Conservation (phyloP, 2,888 invertebrate species). For the Eilema sororculum region DNA sequence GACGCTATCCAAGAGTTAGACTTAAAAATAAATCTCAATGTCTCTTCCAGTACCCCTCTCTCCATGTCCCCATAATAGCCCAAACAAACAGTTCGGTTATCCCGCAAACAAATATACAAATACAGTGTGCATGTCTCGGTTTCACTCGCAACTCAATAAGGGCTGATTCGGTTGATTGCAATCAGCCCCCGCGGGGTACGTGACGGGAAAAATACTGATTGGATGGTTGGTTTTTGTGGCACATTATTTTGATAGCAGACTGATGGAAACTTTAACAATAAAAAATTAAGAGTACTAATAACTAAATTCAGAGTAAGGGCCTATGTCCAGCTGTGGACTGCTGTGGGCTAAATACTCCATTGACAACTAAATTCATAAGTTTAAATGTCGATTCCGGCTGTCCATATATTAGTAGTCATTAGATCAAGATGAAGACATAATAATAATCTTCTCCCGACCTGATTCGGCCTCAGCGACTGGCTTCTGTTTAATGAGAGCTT, state of each 20-base stretch:
- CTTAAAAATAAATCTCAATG: neutral
- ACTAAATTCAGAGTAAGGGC: no score
- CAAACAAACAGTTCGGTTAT: constrained; percentile 70
- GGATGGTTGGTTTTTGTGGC: constrained; percentile 7
- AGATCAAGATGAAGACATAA: no score
- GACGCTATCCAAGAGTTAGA: no score
- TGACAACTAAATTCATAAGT: no score
- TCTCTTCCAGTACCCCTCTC: constrained; percentile 48
- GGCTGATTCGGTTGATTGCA: constrained; percentile 81
- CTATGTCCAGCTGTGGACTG: no score
- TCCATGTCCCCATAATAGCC: constrained; percentile 64
- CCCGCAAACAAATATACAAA: constrained; percentile 66
- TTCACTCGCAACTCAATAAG: constrained; percentile 77
- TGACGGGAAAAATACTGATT: constrained; percentile 55
- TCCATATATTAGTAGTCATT: no score
- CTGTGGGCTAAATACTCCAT: no score
- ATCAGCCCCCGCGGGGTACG: constrained; percentile 71
- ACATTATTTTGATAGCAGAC: neutral
- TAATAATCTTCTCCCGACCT: no score
- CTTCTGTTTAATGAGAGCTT: no score
- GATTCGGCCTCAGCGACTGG: no score
- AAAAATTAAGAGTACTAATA: no score
- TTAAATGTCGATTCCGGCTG: no score
- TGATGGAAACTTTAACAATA: neutral
- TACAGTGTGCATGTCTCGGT: constrained; percentile 49